Evolutionary conservation across 2,888 invertebrate genomes (phyloP).

Genomic region (Cryptocheilus praepositus): DNA sequence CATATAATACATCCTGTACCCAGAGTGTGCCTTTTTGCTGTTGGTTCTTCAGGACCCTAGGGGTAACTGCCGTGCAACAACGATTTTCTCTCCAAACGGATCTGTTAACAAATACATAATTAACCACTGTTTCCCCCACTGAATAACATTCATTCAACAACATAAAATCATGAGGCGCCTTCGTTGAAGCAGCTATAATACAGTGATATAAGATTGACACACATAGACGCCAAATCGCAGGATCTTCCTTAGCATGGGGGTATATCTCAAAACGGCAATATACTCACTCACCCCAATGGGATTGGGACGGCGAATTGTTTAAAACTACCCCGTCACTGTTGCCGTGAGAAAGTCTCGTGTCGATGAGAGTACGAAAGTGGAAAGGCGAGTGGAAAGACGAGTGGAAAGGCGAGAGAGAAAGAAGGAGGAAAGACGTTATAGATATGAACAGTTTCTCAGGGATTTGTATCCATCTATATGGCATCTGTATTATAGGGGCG

Average conservation of each 20-base stretch:
- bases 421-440: conserved; percentile 55
- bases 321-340: conserved; percentile 49
- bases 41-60: no score
- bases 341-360: conserved; percentile 19
- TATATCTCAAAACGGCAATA: conserved; percentile 32
- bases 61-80: no score
- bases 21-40: no score
- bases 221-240: conserved; percentile 16
- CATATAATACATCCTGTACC: no score
- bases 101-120: no score
- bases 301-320: conserved; percentile 53
- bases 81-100: no score
- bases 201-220: conserved; percentile 7
- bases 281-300: conserved; percentile 26
- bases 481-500: conserved; percentile 60
- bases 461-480: conserved; percentile 65
- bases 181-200: background rate
- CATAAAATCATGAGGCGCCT: no score
- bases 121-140: no score
- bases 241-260: conserved; percentile 24
- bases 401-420: conserved; percentile 21
- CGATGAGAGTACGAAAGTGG: conserved; percentile 20
- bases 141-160: no score
- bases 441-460: conserved; percentile 64
- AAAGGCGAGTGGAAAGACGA: conserved; percentile 22